Conservation (phyloP, 2,113 vertebrate species). For the Melanostigma gelatinosum region DNA sequence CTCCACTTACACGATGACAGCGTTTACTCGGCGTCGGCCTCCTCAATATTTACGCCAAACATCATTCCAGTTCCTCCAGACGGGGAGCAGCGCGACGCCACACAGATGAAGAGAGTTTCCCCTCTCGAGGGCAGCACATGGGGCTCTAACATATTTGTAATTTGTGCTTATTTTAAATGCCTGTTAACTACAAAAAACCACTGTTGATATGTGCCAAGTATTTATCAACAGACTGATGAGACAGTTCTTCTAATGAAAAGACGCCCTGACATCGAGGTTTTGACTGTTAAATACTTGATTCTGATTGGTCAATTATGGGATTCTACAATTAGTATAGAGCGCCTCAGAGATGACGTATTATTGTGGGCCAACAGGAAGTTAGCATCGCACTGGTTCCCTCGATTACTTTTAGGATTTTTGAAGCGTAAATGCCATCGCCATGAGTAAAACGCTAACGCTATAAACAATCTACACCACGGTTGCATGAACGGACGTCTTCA, state of each 20-base stretch:
- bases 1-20: slow-evolving; percentile 16
- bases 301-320: not conserved
- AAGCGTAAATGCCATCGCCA: too few relatives aligned
- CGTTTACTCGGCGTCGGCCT: slow-evolving; percentile 27
- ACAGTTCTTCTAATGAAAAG: not conserved
- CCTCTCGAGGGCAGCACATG: not conserved
- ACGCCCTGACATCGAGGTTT: not conserved
- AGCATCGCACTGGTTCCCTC: too few relatives aligned
- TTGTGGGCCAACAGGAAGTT: too few relatives aligned
- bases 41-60: slow-evolving; percentile 51
- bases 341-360: too few relatives aligned
- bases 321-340: too few relatives aligned
- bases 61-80: slow-evolving; percentile 22
- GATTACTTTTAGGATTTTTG: too few relatives aligned
- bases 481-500: too few relatives aligned
- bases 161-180: slow-evolving; percentile 2
- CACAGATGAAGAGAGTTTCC: slow-evolving; percentile 5
- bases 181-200: not conserved
- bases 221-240: not conserved
- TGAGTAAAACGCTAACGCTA: too few relatives aligned
- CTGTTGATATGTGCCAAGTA: not conserved
- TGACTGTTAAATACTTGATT: not conserved
- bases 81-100: not conserved
- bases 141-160: slow-evolving; percentile 6
- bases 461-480: too few relatives aligned